Conservation (phyloP, 2,888 invertebrate species). For the Caenorhabditis japonica region DNA sequence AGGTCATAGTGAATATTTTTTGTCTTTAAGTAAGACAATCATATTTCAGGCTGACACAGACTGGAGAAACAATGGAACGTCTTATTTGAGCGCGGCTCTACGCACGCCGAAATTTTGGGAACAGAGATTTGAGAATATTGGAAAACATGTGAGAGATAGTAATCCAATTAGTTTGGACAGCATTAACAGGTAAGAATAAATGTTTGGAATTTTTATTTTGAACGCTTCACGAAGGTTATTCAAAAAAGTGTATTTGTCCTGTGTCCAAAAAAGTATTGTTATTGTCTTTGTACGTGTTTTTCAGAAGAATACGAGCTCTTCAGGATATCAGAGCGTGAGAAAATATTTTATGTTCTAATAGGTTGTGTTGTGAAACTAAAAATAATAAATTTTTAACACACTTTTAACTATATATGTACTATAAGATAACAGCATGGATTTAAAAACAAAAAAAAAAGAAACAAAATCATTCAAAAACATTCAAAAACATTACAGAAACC, state of each 20-base stretch:
- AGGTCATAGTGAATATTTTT: constrained; percentile 25
- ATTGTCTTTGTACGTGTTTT: constrained; percentile 17
- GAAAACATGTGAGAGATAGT: constrained; percentile 73
- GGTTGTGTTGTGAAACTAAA: too few species aligned
- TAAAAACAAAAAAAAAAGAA: too few species aligned
- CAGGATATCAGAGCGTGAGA: constrained; percentile 52
- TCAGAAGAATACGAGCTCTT: constrained; percentile 54
- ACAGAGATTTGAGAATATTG: constrained; percentile 74
- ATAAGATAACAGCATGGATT: not conserved
- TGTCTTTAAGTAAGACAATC: not conserved
- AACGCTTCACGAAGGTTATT: too few species aligned
- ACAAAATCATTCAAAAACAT: not conserved
- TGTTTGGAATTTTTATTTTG: constrained; percentile 1
- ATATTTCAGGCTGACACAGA: constrained; percentile 55
- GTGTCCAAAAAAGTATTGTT: too few species aligned
- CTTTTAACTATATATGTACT: not conserved
- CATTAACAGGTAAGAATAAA: constrained; percentile 67
- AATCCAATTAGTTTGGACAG: constrained; percentile 75
- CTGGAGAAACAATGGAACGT: constrained; percentile 70
- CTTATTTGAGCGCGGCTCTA: constrained; percentile 75
- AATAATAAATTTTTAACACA: not conserved
- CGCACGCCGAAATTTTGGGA: constrained; percentile 77
- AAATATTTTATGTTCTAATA: constrained; percentile 1
- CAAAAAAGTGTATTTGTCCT: too few species aligned
- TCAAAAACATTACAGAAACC: constrained; percentile 69